Base-by-base conservation (phyloP, 2,113 vertebrate species). In the Dunckerocampus dactyliophorus region DNA sequence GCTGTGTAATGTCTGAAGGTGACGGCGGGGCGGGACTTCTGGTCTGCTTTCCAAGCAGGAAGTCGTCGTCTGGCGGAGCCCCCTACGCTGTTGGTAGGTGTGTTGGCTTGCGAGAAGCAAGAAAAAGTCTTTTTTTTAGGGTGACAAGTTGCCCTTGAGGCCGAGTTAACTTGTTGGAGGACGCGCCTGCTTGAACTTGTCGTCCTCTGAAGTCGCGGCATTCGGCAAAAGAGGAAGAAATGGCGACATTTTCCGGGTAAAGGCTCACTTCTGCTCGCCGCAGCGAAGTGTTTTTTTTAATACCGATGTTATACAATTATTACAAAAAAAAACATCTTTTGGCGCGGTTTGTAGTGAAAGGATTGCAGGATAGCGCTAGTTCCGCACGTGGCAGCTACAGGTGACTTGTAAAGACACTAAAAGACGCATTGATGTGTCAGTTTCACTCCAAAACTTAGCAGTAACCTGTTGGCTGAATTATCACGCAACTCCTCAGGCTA, bases 21-120 rank as follows among this genome's bases (percentile, higher is more conserved):
- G 80, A 79, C 73, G 58, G 45, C 1, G 2, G 28, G 84, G 82
- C 79, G 82, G 79, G 70, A 83, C 83, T 83, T 88, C 80, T 80
- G 1, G 28, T 56, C 42, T 22, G 58, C 13, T 31, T 24, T 19
- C 51, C 62, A 63, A 53, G 59, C 79, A 74, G 87, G 87, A 88
- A 88, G 80, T 76, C 46, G 80, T 73, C 82, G 72, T 68, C 68
- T 74, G 78, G 74, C 76, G 82, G 76, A n/a, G n/a, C 59, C 59
- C 24, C 20, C 21, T 17, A 42, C 56, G 24, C 47, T 58, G 39
- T 42, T 13, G 10, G 10, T 12, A 14, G 39, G 13, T 13, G 39
- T 50, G 54, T 54, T 43, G 31, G 31, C 31, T 34, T 5, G 55
- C 9, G 43, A 71, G 21, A 71, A 77, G 59, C 59, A 1, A 43